phyloP scores from a whole-genome alignment of 2,888 invertebrate species.

The Nemotelus nigrinus region DNA sequence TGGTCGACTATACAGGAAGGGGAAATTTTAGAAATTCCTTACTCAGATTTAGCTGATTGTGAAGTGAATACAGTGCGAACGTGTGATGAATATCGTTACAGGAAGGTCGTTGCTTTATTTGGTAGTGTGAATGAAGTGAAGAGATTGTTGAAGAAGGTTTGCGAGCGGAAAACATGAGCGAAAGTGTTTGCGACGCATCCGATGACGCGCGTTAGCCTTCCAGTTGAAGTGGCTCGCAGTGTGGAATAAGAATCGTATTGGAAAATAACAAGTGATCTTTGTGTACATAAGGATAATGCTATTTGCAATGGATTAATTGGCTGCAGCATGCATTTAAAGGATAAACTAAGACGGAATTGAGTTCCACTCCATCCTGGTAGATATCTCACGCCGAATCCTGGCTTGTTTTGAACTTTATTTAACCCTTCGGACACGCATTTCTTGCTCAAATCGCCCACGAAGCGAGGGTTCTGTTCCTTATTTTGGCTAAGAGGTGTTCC shows the following conservation, averaged over 20 bases:
- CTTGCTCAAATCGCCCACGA: too few species aligned
- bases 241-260: too few species aligned
- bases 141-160: slow-evolving; percentile 21
- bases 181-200: slow-evolving; percentile 12
- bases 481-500: neutral
- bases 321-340: too few species aligned
- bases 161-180: neutral
- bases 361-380: neutral
- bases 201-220: slow-evolving; percentile 15
- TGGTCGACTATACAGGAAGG: neutral
- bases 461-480: too few species aligned
- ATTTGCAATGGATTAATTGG: too few species aligned
- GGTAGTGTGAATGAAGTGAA: slow-evolving; percentile 30
- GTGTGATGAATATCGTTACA: slow-evolving; percentile 15
- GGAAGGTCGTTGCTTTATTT: slow-evolving; percentile 28
- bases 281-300: too few species aligned
- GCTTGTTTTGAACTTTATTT: too few species aligned
- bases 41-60: slow-evolving; percentile 43
- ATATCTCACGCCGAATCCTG: neutral
- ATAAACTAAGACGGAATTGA: neutral
- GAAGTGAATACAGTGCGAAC: slow-evolving; percentile 20
- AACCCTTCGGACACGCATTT: too few species aligned
- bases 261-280: too few species aligned
- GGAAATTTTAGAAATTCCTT: slow-evolving; percentile 23
- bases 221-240: neutral